These are phyloP conservation scores for Eupithecia dodoneata DNA, from an alignment of 2,888 invertebrate species.

Conservation along the genomic window DNA sequence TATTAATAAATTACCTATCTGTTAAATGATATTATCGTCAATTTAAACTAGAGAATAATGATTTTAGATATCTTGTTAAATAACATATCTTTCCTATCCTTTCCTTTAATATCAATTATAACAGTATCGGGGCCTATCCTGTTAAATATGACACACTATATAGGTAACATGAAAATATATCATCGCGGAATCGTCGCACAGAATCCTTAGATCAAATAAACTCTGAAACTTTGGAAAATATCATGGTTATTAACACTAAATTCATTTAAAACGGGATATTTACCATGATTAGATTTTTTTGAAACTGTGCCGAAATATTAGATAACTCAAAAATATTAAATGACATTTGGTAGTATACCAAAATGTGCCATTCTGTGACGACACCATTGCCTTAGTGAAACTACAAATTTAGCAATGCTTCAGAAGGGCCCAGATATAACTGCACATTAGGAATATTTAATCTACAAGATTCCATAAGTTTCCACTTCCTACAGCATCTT, in stretches of 20 bases:
- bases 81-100: not conserved
- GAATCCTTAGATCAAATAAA: not conserved
- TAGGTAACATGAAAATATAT: too few relatives aligned
- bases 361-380: not conserved
- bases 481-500: slow-evolving; percentile 2
- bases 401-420: too few relatives aligned
- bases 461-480: not conserved
- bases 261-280: too few relatives aligned
- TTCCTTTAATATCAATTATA: not conserved
- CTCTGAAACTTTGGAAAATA: too few relatives aligned
- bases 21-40: not conserved
- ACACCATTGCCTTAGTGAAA: not conserved
- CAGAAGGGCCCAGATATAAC: too few relatives aligned
- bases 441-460: not conserved
- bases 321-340: too few relatives aligned
- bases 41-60: not conserved
- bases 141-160: too few relatives aligned
- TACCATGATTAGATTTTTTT: too few relatives aligned
- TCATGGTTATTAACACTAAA: too few relatives aligned
- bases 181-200: not conserved
- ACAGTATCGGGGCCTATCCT: not conserved
- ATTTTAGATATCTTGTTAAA: not conserved
- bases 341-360: not conserved
- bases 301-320: too few relatives aligned
- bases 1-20: not conserved